Base-by-base conservation (phyloP, 2,888 invertebrate genomes). In the Catocala sponsa region DNA sequence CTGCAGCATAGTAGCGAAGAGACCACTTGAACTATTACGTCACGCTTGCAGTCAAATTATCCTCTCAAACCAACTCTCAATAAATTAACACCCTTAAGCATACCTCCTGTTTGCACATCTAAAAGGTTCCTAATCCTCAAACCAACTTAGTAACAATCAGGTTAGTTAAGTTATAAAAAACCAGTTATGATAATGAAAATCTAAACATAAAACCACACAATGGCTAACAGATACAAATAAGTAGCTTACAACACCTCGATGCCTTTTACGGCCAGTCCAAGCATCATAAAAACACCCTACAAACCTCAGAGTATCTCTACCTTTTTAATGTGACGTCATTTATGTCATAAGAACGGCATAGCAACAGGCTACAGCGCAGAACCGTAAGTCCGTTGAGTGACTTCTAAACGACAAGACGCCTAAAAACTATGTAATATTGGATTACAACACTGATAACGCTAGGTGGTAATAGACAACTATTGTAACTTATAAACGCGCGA, bases 401-500 rank as follows among this genome's bases (percentile, higher is more conserved):
- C 57, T 51, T 35, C 35, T 13, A 53, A 53, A 65, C 50, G 61
- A 62, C 61, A 52, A 58, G 58, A 59, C 54, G 52, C 47, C 69
- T 66, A 59, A 78, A 68, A 62, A 63, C 35, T 76, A 72, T 67
- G 65, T 65, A 65, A 67, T 68, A 69, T 75, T 63, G 42, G 62
- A 65, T 76, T 76, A 78, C 76, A 71, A 76, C 71, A 77, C 56
- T 61, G 52, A 73, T 73, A 76, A 76, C 52, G 59, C 68, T 65
- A 63, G 49, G 67, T 59, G 35, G 65, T 68, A 74, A 67, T 70
- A 70, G 66, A 57, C 65, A 70, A 76, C 65, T 65, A 65, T 9
- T 58, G 54, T 74, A 72, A 78, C 59, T 69, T 69, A 74, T 54
- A 69, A 72, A 65, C 68, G 78, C 56, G 68, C 63, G 65, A 57